These are phyloP conservation scores for Crotophaga sulcirostris DNA, from an alignment of 2,113 vertebrate genomes.

Conservation along the genomic window DNA sequence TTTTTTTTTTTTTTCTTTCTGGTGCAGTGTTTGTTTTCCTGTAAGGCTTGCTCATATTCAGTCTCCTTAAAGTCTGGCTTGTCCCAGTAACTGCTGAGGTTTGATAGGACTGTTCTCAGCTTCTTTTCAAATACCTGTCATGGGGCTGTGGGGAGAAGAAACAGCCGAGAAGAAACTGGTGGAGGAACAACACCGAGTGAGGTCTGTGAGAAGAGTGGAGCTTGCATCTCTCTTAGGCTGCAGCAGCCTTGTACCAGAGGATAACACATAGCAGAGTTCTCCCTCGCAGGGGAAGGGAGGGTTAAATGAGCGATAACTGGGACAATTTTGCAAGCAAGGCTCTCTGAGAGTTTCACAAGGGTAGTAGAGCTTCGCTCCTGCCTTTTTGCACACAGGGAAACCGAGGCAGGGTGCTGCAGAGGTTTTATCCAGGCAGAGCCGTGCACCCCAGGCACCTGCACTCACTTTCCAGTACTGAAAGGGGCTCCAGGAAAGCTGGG, in stretches of 20 bases:
- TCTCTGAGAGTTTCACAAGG: neutral
- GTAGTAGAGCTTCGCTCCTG: fast-evolving
- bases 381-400: neutral
- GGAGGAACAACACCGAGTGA: neutral
- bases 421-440: neutral
- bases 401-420: neutral
- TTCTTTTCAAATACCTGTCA: slow-evolving; percentile 34
- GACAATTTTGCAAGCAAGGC: neutral
- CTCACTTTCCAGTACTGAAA: no score
- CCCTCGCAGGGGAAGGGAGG: neutral
- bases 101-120: neutral
- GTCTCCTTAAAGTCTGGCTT: slow-evolving; percentile 30
- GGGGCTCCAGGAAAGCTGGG: no score
- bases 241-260: neutral
- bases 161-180: neutral
- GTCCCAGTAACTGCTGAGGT: neutral
- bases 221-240: neutral
- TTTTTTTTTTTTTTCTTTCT: neutral
- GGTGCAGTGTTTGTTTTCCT: slow-evolving; percentile 41
- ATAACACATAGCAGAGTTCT: neutral
- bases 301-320: fast-evolving
- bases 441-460: neutral
- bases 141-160: neutral
- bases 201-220: neutral
- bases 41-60: neutral